These are phyloP conservation scores for Chitala chitala DNA, from an alignment of 2,113 vertebrate genomes.

Conservation along the genomic window DNA sequence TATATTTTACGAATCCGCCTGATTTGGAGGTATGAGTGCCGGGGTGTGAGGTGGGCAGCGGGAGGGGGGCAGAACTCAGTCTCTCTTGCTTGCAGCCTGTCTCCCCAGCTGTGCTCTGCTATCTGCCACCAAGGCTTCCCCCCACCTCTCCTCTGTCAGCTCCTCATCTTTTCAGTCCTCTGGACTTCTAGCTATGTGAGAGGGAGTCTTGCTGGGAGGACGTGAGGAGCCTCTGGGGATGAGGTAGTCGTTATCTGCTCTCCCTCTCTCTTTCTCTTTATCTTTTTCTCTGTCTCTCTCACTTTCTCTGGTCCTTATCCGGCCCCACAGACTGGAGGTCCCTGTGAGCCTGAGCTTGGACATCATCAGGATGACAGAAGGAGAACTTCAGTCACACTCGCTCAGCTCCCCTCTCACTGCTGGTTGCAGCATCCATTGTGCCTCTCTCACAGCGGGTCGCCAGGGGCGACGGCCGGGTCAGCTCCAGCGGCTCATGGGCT, in stretches of 20 bases:
- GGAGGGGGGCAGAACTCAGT: constrained; percentile 33
- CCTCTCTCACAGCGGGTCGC: constrained; percentile 3
- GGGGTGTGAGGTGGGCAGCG: constrained; percentile 61
- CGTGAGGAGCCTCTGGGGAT: neutral
- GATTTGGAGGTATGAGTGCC: constrained; percentile 39
- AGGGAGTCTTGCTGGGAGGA: neutral
- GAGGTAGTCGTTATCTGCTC: no score
- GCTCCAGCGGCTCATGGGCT: neutral
- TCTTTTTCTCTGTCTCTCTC: no score
- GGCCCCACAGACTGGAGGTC: no score
- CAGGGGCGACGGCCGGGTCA: neutral
- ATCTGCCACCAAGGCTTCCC: constrained; percentile 17
- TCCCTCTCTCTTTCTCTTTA: no score
- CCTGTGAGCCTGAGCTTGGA: no score
- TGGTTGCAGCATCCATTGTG: neutral
- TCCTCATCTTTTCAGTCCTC: neutral
- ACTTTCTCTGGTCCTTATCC: no score
- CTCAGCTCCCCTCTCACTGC: neutral
- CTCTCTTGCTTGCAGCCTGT: neutral
- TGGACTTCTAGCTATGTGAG: neutral
- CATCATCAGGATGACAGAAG: no score
- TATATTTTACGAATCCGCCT: constrained; percentile 6
- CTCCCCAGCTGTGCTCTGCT: constrained; percentile 24
- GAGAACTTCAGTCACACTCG: no score
- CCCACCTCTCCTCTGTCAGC: neutral